phyloP scores from a whole-genome alignment of 2,797 vertebrate genomes.

The Gastrophryne carolinensis region DNA sequence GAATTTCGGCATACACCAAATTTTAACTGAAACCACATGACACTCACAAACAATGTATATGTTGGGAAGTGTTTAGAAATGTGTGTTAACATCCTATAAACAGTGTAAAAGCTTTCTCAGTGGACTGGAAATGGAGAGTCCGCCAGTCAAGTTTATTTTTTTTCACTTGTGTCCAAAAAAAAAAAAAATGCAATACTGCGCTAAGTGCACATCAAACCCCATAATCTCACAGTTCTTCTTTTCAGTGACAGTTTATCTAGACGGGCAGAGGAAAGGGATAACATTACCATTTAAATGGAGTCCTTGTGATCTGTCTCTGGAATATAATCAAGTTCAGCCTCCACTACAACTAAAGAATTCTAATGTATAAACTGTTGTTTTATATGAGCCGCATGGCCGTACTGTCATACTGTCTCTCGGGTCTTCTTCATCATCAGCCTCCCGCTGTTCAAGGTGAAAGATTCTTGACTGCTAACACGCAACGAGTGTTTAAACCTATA shows the following conservation, averaged over 20 bases:
- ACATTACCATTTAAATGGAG: conserved; percentile 59
- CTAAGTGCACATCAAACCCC: conserved; percentile 43
- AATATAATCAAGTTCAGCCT: conserved; percentile 61
- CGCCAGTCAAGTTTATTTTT: conserved; percentile 39
- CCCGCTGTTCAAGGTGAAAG: neutral
- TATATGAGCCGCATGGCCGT: conserved; percentile 61
- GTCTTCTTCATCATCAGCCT: neutral
- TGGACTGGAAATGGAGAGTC: conserved; percentile 6
- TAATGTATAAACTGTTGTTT: conserved; percentile 61
- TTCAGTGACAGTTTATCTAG: conserved; percentile 61
- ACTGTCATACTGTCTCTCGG: conserved; percentile 10
- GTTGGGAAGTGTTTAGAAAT: conserved; percentile 47
- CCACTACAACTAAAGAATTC: conserved; percentile 61
- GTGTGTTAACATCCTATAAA: conserved; percentile 49
- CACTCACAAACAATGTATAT: conserved; percentile 45
- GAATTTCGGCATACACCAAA: conserved; percentile 15
- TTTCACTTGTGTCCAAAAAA: conserved; percentile 35
- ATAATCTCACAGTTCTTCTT: conserved; percentile 16
- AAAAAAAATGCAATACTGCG: conserved; percentile 30
- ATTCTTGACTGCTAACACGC: no score
- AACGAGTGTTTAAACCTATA: no score
- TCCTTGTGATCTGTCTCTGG: conserved; percentile 63
- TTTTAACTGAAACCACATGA: conserved; percentile 48
- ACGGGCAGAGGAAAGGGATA: conserved; percentile 55
- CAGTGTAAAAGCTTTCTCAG: conserved; percentile 45